Evolutionary conservation across 2,888 invertebrate species (phyloP), one percentile per base, ranked within the genome.

Genomic region (Gerris lacustris): DNA sequence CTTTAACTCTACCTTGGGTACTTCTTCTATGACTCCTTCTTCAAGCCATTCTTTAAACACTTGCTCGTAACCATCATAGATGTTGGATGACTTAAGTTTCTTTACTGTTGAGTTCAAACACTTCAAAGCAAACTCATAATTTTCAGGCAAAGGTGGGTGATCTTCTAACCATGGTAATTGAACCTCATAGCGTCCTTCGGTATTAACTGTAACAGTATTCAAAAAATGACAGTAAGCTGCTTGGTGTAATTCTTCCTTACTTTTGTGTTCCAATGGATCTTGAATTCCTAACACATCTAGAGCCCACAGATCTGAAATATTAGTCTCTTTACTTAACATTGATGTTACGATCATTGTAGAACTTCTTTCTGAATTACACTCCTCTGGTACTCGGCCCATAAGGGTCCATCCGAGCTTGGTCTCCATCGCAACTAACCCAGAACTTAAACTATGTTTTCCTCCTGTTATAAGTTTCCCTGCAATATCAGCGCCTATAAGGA

Each of bases 11-110:
- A 31, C n/a, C 63, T 44, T 44, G 17, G 18, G 63, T 44, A 44
- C 64, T 31, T 44, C 43, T 44, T 69, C 69, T 15, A 69, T 69
- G 15, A 67, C 45, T 44, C 45, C 45, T 66, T 17, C 47, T 44
- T 44, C 17, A 6, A 66, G 43, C 67, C 44, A 67, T 2, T 18
- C 47, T 5, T 43, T 45, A 70, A 67, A 67, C n/a, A 70, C 44
- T 31, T 15, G 5, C 11, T 66, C 43, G n/a, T n/a, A n/a, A n/a
- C n/a, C n/a, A n/a, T n/a, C n/a, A n/a, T n/a, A n/a, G n/a, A n/a
- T n/a, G n/a, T n/a, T n/a, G n/a, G n/a, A n/a, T n/a, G n/a, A n/a
- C n/a, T n/a, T n/a, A n/a, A n/a, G n/a, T n/a, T n/a, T n/a, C n/a
- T n/a, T n/a, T n/a, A n/a, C n/a, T n/a, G n/a, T n/a, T n/a, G n/a